Evolutionary conservation across 2,888 invertebrate genomes (phyloP), one percentile per base, ranked within the genome.

Genomic region (Zaprionus bogoriensis): DNA sequence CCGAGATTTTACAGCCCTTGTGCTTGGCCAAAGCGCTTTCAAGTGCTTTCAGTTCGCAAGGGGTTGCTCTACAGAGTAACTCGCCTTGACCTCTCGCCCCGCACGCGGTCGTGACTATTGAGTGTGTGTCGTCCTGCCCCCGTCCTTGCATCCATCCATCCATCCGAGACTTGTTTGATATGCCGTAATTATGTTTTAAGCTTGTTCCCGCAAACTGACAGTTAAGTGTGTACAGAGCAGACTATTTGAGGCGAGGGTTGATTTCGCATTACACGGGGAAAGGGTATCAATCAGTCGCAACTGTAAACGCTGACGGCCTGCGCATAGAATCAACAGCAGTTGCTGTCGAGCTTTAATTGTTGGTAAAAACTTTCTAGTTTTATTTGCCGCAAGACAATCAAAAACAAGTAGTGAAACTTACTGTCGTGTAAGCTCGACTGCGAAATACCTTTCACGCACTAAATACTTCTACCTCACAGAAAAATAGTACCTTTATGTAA

Each of bases 171-270:
- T 46, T 80, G 82, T 74, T 87, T 87, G 85, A 87, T 82, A 71
- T 79, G 75, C 69, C 71, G 69, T 88, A 80, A 80, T 84, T 89
- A 86, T 81, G 84, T 86, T 83, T 87, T 84, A 81, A 83, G 74
- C 70, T 85, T 83, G 72, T 79, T 65, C 78, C 54, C 41, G 58
- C 58, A 71, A 86, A 83, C 77, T 77, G 80, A 62, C 67, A 65
- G 78, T 87, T 81, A 88, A 87, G 87, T 83, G 85, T 36, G 42
- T 53, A 38, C 20, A 19, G 36, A 55, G 7, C 50, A 51, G n/a
- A n/a, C n/a, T n/a, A n/a, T n/a, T n/a, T n/a, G n/a, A n/a, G n/a
- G 39, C 61, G 28, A 32, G 32, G 17, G 32, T 36, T 36, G 32
- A 36, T 36, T 32, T 36, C 5, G 30, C 42, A 19, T 41, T 48